Evolutionary conservation across 1,140 invertebrate genomes (phyloP), one percentile per base, ranked within the genome.

Genomic region (Leguminivora glycinivorella): DNA sequence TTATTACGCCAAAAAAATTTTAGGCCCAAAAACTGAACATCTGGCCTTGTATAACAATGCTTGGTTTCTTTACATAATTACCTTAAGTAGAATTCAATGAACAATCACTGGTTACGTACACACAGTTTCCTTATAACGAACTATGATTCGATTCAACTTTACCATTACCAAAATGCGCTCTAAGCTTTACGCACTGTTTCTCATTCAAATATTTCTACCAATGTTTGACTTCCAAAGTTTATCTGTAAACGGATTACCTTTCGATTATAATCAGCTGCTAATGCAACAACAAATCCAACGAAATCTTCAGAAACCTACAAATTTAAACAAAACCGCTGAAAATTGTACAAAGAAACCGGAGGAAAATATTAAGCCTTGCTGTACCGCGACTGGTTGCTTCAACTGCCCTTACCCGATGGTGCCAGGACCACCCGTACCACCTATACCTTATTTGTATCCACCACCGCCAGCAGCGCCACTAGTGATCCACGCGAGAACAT

Each of bases 371-470:
- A 63, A 31, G 5, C 58, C 58, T n/a, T 63, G 58, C 22, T 63
- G 58, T 29, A 63, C 25, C 1, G 25, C 58, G 2, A 29, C 58
- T 17, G 58, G 58, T 29, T 63, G 58, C n/a, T 29, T 63, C 5
- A 2, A 34, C n/a, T 63, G 58, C 6, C 25, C 58, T 17, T 63
- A 29, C 26, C 66, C 66, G 24, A 2, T 14, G 19, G 5, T 67
- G 6, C 40, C 40, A 6, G 34, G 25, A 14, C 17, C 66, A 12
- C 31, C 31, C 3, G 6, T 31, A 19, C 12, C 58, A 19, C 63
- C 34, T 73, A 69, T 71, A 17, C 78, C 68, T 73, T 12, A 12
- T 38, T 63, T 69, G 2, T 74, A 73, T 60, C 70, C 72, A 29
- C 58, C 68, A 56, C 19, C n/a, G 2, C 47, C 67, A 25, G 26